Base-by-base conservation (phyloP, 2,888 invertebrate genomes). In the Herminia tarsipennalis region DNA sequence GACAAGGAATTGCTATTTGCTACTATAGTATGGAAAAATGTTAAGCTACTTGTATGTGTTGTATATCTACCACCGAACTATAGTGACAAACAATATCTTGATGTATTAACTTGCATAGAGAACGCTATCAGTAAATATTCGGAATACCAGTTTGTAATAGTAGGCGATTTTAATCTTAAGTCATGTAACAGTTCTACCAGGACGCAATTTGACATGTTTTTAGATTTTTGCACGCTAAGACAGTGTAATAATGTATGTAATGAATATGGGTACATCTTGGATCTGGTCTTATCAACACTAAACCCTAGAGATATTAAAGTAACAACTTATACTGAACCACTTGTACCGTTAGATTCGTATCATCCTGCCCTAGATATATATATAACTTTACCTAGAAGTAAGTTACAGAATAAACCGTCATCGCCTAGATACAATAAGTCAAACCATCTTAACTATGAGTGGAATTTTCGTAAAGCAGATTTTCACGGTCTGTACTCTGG, bases 1-100 rank as follows among this genome's bases (percentile, higher is more conserved):
- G 44, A 44, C 5, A 44, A 44, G 9, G 44, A 44, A 44, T n/a
- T 44, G n/a, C 5, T 44, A 2, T 44, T 44, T 33, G 38, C 33
- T 28, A 16, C 14, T 5, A 21, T 44, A 3, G 28, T 33, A 5
- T 33, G 20, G 6, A 37, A 10, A 44, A 44, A 38, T 44, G 27
- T 44, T 14, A 32, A 27, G 13, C 16, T 38, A 14, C 5, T 33
- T 24, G n/a, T n/a, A n/a, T n/a, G n/a, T n/a, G n/a, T n/a, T n/a
- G n/a, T n/a, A n/a, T n/a, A n/a, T n/a, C n/a, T 36, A 10, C 42
- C 42, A 3, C 42, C 35, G 2, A 42, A n/a, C 5, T 43, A 43
- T n/a, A 32, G 9, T 9, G 32, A 36, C 5, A 32, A 43, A 8
- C 36, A 37, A 16, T 43, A 43, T 20, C 24, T 25, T 2, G 21